phyloP scores from a whole-genome alignment of 2,888 invertebrate species.

The Melitaea athalia region DNA sequence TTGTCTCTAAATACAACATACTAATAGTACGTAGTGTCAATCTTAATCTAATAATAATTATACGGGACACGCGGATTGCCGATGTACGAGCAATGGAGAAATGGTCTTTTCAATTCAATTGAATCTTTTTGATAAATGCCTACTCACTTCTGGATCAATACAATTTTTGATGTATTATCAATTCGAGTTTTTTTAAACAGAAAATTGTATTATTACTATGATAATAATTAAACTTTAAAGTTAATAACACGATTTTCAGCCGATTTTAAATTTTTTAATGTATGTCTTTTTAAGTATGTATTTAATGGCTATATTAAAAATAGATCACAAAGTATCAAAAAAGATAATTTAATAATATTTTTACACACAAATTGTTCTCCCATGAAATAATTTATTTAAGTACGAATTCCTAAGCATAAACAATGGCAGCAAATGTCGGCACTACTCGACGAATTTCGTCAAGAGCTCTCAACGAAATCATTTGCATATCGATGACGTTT shows the following conservation, averaged over 20 bases:
- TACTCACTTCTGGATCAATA: not conserved
- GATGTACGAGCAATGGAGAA: slow-evolving; percentile 43
- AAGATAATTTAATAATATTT: no score
- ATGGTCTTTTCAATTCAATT: slow-evolving; percentile 44
- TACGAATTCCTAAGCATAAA: slow-evolving; percentile 52
- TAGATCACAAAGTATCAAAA: no score
- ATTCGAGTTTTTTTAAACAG: no score
- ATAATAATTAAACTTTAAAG: no score
- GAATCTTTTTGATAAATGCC: slow-evolving; percentile 13
- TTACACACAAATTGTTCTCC: slow-evolving; percentile 45
- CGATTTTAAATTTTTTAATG: not conserved
- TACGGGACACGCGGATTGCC: slow-evolving; percentile 69
- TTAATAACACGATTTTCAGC: no score
- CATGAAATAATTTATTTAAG: slow-evolving; percentile 50
- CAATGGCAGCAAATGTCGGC: slow-evolving; percentile 69
- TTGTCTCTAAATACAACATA: slow-evolving; percentile 36
- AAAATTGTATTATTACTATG: no score
- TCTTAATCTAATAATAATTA: slow-evolving; percentile 67
- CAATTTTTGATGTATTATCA: not conserved
- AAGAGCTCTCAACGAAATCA: slow-evolving; percentile 66
- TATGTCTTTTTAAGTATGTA: not conserved
- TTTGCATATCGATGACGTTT: slow-evolving; percentile 76
- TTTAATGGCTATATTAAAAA: no score
- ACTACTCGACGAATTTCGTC: slow-evolving; percentile 49
- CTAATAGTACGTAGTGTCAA: slow-evolving; percentile 55